A percentile compares a stretch with the other conserved stretches of the same genome.
These are phyloP conservation scores for Kuschelorhynchus macadamiae DNA, from an alignment of 2,888 invertebrate genomes.

Conservation along the genomic window DNA sequence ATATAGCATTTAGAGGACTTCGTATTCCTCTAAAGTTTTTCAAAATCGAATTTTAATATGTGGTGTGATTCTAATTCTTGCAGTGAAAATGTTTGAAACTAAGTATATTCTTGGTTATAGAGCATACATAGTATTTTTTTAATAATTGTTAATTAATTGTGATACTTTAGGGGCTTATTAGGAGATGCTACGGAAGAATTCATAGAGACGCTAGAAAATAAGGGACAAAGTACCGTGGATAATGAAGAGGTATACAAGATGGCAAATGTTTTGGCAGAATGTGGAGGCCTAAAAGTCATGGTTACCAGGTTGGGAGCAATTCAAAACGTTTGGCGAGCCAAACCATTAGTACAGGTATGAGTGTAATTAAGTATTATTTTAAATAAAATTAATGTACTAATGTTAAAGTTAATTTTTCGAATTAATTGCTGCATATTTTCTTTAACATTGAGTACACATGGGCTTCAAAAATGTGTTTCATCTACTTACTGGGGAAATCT, in stretches of 20 bases:
- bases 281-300: conserved; percentile 84
- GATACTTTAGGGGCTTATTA: conserved; percentile 80
- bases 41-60: too few relatives aligned
- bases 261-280: conserved; percentile 88
- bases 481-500: too few relatives aligned
- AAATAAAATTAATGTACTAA: too few relatives aligned
- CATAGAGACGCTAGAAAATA: conserved; percentile 92
- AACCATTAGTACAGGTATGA: conserved; percentile 81
- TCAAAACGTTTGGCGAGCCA: conserved; percentile 87
- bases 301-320: conserved; percentile 88
- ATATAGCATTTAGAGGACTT: too few relatives aligned
- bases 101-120: not conserved
- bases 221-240: conserved; percentile 88
- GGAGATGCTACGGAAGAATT: conserved; percentile 99
- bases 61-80: too few relatives aligned
- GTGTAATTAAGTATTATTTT: too few relatives aligned
- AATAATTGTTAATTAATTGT: not conserved
- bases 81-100: too few relatives aligned
- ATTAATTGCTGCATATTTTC: too few relatives aligned
- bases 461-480: too few relatives aligned
- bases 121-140: not conserved
- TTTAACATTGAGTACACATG: too few relatives aligned
- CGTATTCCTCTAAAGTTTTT: too few relatives aligned
- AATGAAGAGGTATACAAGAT: conserved; percentile 95
- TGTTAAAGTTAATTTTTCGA: too few relatives aligned